These are phyloP conservation scores for human DNA, from an alignment of 2,113 vertebrate species.

Conservation along the genomic window DNA sequence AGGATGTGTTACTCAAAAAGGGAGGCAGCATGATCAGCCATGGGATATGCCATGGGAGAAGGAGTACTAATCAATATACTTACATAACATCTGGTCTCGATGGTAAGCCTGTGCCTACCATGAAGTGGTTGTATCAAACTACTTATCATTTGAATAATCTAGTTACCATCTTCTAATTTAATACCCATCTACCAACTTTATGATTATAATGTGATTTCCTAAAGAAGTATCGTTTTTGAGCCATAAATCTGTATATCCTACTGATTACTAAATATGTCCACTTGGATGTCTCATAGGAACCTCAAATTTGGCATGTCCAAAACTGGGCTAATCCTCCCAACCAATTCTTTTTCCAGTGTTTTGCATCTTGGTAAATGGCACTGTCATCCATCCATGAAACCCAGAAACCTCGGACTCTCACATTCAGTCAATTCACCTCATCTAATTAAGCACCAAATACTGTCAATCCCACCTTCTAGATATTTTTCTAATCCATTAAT, in stretches of 20 bases:
- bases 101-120: neutral
- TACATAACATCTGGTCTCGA: neutral
- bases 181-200: neutral
- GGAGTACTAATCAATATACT: neutral
- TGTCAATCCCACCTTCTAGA: neutral
- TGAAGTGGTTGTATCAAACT: neutral
- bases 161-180: neutral
- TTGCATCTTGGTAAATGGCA: neutral
- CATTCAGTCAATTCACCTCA: neutral
- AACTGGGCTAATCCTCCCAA: neutral
- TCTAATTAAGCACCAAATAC: neutral
- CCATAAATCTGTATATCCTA: neutral
- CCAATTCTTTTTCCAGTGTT: neutral
- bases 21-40: neutral
- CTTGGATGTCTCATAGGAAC: neutral
- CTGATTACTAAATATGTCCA: neutral
- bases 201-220: neutral
- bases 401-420: neutral
- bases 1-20: neutral
- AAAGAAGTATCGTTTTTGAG: neutral
- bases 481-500: neutral
- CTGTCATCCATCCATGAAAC: neutral
- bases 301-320: neutral
- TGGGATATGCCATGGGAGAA: accelerated
- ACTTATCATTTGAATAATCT: neutral